Evolutionary conservation across 2,888 invertebrate genomes (phyloP), one percentile per base, ranked within the genome.

Genomic region (Agrochola macilenta): DNA sequence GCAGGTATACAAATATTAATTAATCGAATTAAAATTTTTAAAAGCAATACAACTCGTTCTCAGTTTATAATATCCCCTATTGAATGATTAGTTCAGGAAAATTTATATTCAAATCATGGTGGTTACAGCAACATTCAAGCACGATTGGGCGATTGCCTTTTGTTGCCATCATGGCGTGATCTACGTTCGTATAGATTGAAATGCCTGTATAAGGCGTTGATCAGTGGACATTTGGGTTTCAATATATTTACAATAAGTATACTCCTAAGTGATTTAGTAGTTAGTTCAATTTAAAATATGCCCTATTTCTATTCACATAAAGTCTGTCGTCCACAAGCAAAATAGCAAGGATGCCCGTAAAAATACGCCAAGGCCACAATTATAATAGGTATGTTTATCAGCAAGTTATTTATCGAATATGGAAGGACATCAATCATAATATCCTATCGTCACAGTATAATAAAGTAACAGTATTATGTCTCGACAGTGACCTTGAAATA

Each of bases 321-420:
- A 60, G 65, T 65, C 39, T 76, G 66, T 65, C 49, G 49, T 78
- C 39, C n/a, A 30, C 39, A 66, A 76, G 65, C 78, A 78, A 76
- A 65, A 20, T 72, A 58, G 11, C 49, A 66, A n/a, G 76, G 58
- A 66, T 30, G 39, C 11, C 58, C 20, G 65, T 66, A 43, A 35
- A 77, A 54, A 76, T 35, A 77, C 77, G 64, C 49, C 78, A 52
- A 52, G 66, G 49, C 49, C 11, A 30, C n/a, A n/a, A 12, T 20
- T 35, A 5, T 52, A 46, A 66, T 76, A 76, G 65, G 78, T 76
- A 76, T 77, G 77, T 64, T 77, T 26, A 49, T 61, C 39, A 75
- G 39, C 12, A 49, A 26, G 8, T 76, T 76, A 26, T 57, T 78
- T 77, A 49, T 58, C 26, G 8, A 49, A 52, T 49, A 76, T 49